These are phyloP conservation scores for Pelecanus crispus DNA, from an alignment of 2,113 vertebrate species.

Conservation along the genomic window DNA sequence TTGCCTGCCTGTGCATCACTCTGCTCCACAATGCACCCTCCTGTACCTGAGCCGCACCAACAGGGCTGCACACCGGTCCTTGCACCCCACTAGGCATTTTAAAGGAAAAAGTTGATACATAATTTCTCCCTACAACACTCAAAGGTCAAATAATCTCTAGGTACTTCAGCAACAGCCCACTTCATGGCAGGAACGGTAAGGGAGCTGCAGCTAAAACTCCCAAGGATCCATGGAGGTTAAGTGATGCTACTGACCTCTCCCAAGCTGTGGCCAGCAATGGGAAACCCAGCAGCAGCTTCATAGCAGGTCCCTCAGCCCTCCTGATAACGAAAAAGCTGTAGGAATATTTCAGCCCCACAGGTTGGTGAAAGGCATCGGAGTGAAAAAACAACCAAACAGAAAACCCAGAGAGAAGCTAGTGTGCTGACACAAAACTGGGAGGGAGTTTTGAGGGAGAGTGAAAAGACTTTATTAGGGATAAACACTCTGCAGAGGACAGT, in stretches of 20 bases:
- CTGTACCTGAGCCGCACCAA: background rate
- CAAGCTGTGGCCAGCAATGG: background rate
- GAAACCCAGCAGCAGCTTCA: background rate
- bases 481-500: background rate
- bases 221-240: background rate
- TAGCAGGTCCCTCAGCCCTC: background rate
- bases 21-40: background rate
- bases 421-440: background rate
- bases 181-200: background rate
- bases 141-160: background rate
- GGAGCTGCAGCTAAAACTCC: background rate
- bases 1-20: background rate
- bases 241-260: background rate
- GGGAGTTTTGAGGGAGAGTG: background rate
- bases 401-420: background rate
- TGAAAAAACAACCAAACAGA: background rate
- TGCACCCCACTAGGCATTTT: background rate
- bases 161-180: background rate
- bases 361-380: background rate
- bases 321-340: background rate
- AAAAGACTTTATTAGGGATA: background rate
- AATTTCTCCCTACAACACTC: background rate
- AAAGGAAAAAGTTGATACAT: background rate
- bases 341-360: background rate
- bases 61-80: background rate